phyloP scores from a whole-genome alignment of 2,797 vertebrate species.

The Zenarchopterus dispar region DNA sequence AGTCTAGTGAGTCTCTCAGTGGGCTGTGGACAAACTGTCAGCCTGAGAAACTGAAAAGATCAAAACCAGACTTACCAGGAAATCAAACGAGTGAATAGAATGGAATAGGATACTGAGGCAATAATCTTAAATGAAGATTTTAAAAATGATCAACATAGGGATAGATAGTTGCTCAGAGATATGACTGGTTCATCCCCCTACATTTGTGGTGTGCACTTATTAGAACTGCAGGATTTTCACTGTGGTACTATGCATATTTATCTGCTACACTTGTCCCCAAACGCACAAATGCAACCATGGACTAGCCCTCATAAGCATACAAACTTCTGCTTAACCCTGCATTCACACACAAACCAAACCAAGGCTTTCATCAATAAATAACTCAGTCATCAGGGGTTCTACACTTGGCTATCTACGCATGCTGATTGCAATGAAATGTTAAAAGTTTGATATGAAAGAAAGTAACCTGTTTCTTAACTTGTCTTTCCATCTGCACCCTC shows the following conservation, averaged over 20 bases:
- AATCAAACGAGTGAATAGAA: conserved; percentile 8
- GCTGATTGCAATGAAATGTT: conserved; percentile 30
- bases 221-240: conserved; percentile 49
- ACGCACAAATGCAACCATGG: conserved; percentile 11
- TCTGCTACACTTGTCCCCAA: conserved; percentile 57
- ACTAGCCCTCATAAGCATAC: background rate
- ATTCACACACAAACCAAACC: conserved; percentile 28
- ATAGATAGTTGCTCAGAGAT: conserved; percentile 27
- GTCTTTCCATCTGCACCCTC: conserved; percentile 62
- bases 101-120: background rate
- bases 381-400: conserved; percentile 30
- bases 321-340: conserved; percentile 18
- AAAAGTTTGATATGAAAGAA: conserved; percentile 40
- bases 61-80: conserved; percentile 25
- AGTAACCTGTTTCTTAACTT: conserved; percentile 63
- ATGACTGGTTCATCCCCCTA: conserved; percentile 15
- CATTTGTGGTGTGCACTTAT: conserved; percentile 36
- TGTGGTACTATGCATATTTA: conserved; percentile 59
- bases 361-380: conserved; percentile 68
- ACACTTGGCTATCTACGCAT: conserved; percentile 25
- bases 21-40: conserved; percentile 35
- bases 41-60: conserved; percentile 27
- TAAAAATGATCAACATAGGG: conserved; percentile 15
- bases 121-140: conserved; percentile 10
- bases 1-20: conserved; percentile 44